Base-by-base conservation (phyloP, 2,888 invertebrate species). In the Oegoconia quadripuncta region DNA sequence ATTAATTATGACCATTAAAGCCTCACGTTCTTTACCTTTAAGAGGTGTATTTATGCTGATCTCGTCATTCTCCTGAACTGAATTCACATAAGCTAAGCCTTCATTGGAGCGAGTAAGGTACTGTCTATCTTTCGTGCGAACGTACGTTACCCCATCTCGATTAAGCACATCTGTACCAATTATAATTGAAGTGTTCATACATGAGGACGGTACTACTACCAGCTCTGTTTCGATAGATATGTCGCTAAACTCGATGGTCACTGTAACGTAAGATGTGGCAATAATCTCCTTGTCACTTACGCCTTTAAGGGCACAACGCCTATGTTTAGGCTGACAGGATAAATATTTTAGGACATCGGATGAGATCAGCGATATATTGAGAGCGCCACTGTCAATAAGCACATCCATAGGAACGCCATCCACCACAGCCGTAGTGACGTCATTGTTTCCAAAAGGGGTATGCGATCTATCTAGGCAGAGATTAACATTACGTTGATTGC, bases 161-260 rank as follows among this genome's bases (percentile, higher is more conserved):
- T 58, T 55, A 1, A 55, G 37, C 3, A 59, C 34, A 15, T 56
- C 55, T 0, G 53, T 56, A 2, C 53, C 55, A 0, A 56, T 46
- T 3, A 54, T 45, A 12, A 60, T 38, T 1, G 55, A 46, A 0
- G 48, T 22, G 8, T 32, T 45, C 41, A 54, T 52, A 13, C 16
- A 53, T 0, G 12, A 0, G 0, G 45, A 13, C 5, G 51, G 50
- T 9, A 58, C 53, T 0, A 53, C 41, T 11, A 43, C 13, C 7
- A 55, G 37, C 34, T 55, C 52, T 3, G 35, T 40, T 7, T 55
- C 52, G 6, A 57, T 15, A 3, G 49, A 31, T 6, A 52, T 42
- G 3, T 45, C 20, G 3, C 15, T 8, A 18, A 52, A 47, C 15
- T 50, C 46, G 0, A 48, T 12, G 1, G 35, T 34, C 6, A 47